These are phyloP conservation scores for Cerceris rybyensis DNA, from an alignment of 2,888 invertebrate species.

Conservation along the genomic window DNA sequence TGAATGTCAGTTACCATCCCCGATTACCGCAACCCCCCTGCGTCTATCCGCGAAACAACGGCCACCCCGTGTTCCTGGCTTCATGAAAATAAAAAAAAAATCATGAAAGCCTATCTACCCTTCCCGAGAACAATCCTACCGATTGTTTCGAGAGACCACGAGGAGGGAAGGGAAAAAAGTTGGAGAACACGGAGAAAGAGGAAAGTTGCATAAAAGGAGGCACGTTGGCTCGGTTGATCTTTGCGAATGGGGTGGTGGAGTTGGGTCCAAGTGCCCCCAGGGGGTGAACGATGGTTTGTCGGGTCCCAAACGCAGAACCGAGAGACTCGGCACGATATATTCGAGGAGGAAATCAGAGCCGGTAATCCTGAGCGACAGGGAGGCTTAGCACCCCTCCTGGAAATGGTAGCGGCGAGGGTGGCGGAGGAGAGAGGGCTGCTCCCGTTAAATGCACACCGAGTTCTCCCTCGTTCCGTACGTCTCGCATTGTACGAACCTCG, in stretches of 20 bases:
- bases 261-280: conserved; percentile 45
- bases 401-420: conserved; percentile 63
- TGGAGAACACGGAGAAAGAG: not conserved
- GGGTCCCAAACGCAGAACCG: conserved; percentile 53
- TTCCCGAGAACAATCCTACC: conserved; percentile 40
- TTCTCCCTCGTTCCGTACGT: conserved; percentile 29
- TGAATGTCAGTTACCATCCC: not conserved
- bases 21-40: conserved; percentile 2
- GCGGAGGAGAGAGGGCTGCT: conserved; percentile 18
- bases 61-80: not conserved
- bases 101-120: conserved; percentile 20
- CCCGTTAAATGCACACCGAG: conserved; percentile 53
- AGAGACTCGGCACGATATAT: conserved; percentile 51
- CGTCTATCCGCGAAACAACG: conserved; percentile 4
- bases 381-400: conserved; percentile 66
- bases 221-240: conserved; percentile 25
- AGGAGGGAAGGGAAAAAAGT: not conserved
- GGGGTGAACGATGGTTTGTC: conserved; percentile 36
- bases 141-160: conserved; percentile 23
- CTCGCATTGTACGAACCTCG: conserved; percentile 55
- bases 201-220: not conserved
- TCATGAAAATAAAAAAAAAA: conserved; percentile 19
- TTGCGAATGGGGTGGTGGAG: conserved; percentile 14
- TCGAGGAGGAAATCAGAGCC: conserved; percentile 64
- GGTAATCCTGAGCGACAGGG: conserved; percentile 70